Conservation (phyloP, 2,113 vertebrate species). For the Callaeas wilsoni region DNA sequence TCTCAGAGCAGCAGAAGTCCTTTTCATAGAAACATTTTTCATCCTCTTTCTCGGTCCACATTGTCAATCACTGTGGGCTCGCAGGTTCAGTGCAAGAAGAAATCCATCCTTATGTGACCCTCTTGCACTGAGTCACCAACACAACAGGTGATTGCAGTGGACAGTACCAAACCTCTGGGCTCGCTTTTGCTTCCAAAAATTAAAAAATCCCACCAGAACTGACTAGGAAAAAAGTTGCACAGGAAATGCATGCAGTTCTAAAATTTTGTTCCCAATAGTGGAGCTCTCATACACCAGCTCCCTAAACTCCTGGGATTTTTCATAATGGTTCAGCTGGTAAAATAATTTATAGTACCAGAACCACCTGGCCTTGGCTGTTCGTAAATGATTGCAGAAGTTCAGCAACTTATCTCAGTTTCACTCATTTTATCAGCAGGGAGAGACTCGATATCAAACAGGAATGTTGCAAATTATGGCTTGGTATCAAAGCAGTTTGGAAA, state of each 20-base stretch:
- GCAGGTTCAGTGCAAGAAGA: neutral
- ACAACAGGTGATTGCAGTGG: neutral
- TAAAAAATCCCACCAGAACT: neutral
- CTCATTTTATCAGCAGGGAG: neutral
- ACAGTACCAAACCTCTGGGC: neutral
- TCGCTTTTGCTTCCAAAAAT: neutral
- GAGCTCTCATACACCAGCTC: neutral
- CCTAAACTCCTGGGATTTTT: neutral
- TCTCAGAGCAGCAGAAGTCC: neutral
- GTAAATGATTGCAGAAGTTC: neutral
- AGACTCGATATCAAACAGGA: neutral
- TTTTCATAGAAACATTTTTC: neutral
- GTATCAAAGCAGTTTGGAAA: constrained; percentile 35
- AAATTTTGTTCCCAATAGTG: neutral
- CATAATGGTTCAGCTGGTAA: neutral
- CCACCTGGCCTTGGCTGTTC: neutral
- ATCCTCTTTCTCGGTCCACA: neutral
- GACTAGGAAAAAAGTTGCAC: neutral
- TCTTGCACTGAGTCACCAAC: neutral
- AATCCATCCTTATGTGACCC: neutral
- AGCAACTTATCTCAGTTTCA: neutral
- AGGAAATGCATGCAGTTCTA: neutral
- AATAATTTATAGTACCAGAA: constrained; percentile 2
- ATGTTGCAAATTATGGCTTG: neutral
- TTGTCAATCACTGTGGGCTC: neutral